phyloP scores from a whole-genome alignment of 2,888 invertebrate genomes.

The Crossocerus cetratus region DNA sequence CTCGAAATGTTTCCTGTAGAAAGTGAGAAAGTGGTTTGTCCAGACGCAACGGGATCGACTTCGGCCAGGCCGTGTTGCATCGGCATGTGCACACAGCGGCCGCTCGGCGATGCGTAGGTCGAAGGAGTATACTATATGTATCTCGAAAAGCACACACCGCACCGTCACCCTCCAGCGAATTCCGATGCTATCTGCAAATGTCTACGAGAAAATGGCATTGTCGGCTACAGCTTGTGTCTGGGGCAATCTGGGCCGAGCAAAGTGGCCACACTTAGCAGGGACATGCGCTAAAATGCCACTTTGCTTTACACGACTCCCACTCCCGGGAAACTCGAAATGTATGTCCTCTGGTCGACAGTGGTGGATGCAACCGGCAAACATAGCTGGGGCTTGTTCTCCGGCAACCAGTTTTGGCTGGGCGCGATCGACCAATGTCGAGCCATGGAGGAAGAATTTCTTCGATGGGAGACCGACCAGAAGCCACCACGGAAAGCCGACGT shows the following conservation, averaged over 20 bases:
- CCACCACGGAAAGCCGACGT: conserved; percentile 13
- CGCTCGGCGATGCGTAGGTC: not conserved
- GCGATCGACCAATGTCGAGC: conserved; percentile 63
- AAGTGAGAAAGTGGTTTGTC: conserved; percentile 63
- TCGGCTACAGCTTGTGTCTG: too few species aligned
- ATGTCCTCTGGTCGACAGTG: conserved; percentile 48
- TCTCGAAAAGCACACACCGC: too few species aligned
- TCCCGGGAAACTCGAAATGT: conserved; percentile 1
- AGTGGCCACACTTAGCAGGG: too few species aligned
- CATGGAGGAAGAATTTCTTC: conserved; percentile 49
- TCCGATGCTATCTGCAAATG: too few species aligned
- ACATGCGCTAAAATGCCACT: not conserved
- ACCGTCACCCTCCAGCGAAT: too few species aligned
- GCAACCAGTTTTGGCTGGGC: conserved; percentile 63
- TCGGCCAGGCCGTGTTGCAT: conserved; percentile 7
- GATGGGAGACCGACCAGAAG: conserved; percentile 23
- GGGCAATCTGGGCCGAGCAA: too few species aligned
- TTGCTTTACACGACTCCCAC: conserved; percentile 4
- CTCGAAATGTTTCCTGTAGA: conserved; percentile 61
- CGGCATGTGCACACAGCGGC: conserved; percentile 11
- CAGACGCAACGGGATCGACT: conserved; percentile 18
- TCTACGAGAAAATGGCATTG: too few species aligned
- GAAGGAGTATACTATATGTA: too few species aligned
- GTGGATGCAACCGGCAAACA: conserved; percentile 65
- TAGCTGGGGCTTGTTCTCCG: conserved; percentile 62